Percentiles rank a stretch among this genome's conserved stretches.
phyloP scores from a whole-genome alignment of 2,797 vertebrate genomes.

The Pampus argenteus region DNA sequence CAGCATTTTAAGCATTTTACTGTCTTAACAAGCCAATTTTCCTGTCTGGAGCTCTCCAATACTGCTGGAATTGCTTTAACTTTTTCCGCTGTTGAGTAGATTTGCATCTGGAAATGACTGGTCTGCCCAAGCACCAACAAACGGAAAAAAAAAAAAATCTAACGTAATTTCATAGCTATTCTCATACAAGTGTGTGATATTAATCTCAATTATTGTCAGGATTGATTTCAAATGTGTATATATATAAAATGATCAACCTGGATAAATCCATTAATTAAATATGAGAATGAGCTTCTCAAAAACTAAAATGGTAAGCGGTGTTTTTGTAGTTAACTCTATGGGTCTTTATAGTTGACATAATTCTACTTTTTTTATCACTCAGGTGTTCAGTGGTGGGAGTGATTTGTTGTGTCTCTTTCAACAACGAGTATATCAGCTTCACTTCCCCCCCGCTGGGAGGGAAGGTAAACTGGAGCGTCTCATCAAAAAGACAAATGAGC shows the following conservation, averaged over 20 bases:
- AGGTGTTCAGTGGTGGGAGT: conserved; percentile 26
- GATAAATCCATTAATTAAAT: background rate
- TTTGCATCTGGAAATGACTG: conserved; percentile 62
- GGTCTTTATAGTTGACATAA: background rate
- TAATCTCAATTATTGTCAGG: conserved; percentile 19
- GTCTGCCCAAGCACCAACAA: conserved; percentile 30
- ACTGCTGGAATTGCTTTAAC: conserved; percentile 40
- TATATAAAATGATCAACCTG: background rate
- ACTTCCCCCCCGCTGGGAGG: conserved; percentile 13
- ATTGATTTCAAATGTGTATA: background rate
- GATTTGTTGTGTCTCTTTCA: conserved; percentile 62
- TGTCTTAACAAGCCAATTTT: conserved; percentile 55
- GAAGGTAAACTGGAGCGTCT: conserved; percentile 60
- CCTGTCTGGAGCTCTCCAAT: conserved; percentile 47
- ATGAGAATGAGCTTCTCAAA: background rate
- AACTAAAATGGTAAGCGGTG: background rate
- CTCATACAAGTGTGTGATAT: conserved; percentile 24
- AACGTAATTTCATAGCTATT: conserved; percentile 46
- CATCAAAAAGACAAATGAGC: conserved; percentile 70
- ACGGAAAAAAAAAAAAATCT: conserved; percentile 46
- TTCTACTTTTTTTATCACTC: conserved; percentile 10
- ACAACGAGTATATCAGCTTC: conserved; percentile 46
- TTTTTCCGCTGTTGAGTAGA: conserved; percentile 65
- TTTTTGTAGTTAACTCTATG: background rate
- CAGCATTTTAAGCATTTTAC: conserved; percentile 35